A percentile compares a stretch with the other conserved stretches of the same genome.
Evolutionary conservation across 1,140 invertebrate genomes (phyloP).

Genomic region (Scaptomyza pallida): DNA sequence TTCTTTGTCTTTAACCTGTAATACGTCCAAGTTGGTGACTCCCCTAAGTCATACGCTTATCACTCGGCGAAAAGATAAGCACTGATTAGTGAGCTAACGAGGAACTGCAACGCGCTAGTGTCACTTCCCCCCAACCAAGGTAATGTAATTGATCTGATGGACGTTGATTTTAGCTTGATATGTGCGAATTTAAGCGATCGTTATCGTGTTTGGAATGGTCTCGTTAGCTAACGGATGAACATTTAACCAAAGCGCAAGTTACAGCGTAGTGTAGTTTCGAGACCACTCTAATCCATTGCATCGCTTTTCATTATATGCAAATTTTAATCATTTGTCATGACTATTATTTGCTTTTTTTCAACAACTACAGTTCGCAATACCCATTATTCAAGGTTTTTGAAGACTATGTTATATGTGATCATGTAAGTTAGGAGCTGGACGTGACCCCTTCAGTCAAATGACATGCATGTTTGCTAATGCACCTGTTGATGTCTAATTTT

Average conservation of each 20-base stretch:
- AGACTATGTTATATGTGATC: background rate
- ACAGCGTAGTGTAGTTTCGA: conserved; percentile 76
- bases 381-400: background rate
- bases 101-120: background rate
- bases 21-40: background rate
- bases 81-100: conserved; percentile 22
- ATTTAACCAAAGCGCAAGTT: conserved; percentile 58
- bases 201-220: conserved; percentile 84
- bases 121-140: background rate
- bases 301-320: conserved; percentile 68
- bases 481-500: too few relatives aligned
- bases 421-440: background rate
- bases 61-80: conserved; percentile 43
- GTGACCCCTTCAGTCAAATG: background rate
- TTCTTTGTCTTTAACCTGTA: conserved; percentile 8
- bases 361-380: background rate
- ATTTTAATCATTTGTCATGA: conserved; percentile 37
- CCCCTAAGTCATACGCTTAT: conserved; percentile 32
- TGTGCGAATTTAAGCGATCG: conserved; percentile 66
- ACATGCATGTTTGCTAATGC: too few relatives aligned
- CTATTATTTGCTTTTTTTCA: background rate
- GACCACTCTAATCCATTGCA: conserved; percentile 83
- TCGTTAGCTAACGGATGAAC: conserved; percentile 81
- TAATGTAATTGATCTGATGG: conserved; percentile 28
- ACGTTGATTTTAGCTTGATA: conserved; percentile 54